Evolutionary conservation across 2,113 vertebrate species (phyloP), one percentile per base, ranked within the genome.

Genomic region (Lontra canadensis): DNA sequence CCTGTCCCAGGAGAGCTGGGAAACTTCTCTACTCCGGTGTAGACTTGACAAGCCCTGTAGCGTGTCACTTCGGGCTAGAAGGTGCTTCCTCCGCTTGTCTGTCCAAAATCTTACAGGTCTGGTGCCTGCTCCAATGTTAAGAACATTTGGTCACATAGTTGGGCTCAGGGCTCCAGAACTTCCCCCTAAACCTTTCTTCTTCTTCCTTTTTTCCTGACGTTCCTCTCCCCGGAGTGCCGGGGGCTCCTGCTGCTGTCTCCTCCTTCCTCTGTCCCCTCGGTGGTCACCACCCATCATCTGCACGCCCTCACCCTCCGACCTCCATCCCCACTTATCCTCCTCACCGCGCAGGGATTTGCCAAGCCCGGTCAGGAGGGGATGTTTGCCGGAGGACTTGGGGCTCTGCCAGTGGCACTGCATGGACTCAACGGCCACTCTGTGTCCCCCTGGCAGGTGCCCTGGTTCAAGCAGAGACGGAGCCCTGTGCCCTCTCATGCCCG

Each of bases 371-470:
- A 63, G 65, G 42, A 52, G 52, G 65, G 90, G 69, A 31, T 21
- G 1, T 42, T 59, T 20, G 67, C 47, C 26, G 11, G 79, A 88
- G 94, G 94, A 20, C 78, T 14, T 4, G 55, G 88, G 95, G 67
- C 69, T 61, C 52, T 25, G 87, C 31, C 14, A 1, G 20, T 1
- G 1, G 39, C 15, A 42, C 85, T 57, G 0, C 29, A 1, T 0
- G 36, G 83, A 88, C 97, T 98, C 95, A 98, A 18, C 2, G 4
- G 82, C 71, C 97, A n/a, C 97, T 98, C 97, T 97, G 95, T 97
- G 90, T 96, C 97, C 97, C 97, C 93, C 87, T 93, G 92, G 98
- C 97, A 98, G 97, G 97, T 97, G 52, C 97, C 97, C 86, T 97
- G 96, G 97, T 95, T 97, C 84, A 95, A 47, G 97, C 95, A 92